These are phyloP conservation scores for Gephyroberyx darwinii DNA, from an alignment of 2,797 vertebrate genomes.

Conservation along the genomic window DNA sequence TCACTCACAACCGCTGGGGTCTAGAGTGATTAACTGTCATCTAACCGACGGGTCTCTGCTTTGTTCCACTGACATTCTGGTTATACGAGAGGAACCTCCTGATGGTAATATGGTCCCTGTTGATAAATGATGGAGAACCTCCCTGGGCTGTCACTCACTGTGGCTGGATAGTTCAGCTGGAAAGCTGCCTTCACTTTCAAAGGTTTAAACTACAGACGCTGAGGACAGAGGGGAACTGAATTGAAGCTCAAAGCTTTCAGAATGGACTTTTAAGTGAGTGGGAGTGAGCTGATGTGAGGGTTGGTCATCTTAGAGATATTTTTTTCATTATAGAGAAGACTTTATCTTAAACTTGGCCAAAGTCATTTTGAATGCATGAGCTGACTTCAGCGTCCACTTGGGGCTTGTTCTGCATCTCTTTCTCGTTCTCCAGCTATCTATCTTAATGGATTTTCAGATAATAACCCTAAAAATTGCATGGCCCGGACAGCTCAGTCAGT, in stretches of 20 bases:
- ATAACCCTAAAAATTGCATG: too few species aligned
- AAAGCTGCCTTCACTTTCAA: slow-evolving; percentile 15
- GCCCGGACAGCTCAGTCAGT: too few species aligned
- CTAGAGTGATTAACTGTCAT: slow-evolving; percentile 23
- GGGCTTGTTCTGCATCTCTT: not conserved
- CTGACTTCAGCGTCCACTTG: not conserved
- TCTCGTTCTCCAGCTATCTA: not conserved
- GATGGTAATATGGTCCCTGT: not conserved
- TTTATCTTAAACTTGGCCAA: not conserved
- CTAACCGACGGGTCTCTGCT: slow-evolving; percentile 33
- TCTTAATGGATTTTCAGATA: too few species aligned
- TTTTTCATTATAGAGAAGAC: slow-evolving; percentile 25
- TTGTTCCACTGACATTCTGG: slow-evolving; percentile 7
- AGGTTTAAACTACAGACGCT: not conserved
- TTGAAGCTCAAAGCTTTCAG: not conserved
- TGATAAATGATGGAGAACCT: slow-evolving; percentile 43
- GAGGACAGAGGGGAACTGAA: not conserved
- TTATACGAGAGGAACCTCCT: not conserved
- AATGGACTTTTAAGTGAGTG: slow-evolving; percentile 32
- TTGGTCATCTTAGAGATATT: slow-evolving; percentile 7
- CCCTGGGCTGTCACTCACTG: slow-evolving; percentile 9
- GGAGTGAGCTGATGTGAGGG: slow-evolving; percentile 36
- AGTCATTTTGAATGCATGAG: not conserved
- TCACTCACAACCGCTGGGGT: slow-evolving; percentile 6
- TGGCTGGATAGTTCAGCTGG: not conserved